Percentiles rank a stretch among this genome's conserved stretches.
Evolutionary conservation across 2,888 invertebrate genomes (phyloP).

Genomic region (Agonum fuliginosum): DNA sequence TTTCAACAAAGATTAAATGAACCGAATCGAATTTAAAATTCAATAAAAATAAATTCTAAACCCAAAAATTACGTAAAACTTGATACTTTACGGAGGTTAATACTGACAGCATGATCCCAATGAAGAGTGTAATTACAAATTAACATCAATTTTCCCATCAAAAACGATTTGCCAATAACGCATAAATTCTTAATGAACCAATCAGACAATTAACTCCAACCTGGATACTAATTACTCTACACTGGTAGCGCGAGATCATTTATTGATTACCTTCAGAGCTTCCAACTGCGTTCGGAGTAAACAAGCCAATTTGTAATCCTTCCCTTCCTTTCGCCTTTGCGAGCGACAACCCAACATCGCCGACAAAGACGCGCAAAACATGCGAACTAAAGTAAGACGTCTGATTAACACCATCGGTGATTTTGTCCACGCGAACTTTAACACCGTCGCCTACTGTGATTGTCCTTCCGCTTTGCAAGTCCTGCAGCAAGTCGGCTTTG

Average conservation of each 20-base stretch:
- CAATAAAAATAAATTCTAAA: too few relatives aligned
- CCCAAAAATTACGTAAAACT: too few relatives aligned
- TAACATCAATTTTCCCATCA: background rate
- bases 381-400: constrained; percentile 74
- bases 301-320: constrained; percentile 72
- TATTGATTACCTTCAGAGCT: constrained; percentile 51
- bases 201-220: background rate
- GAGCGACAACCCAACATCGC: constrained; percentile 75
- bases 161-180: background rate
- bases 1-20: too few relatives aligned
- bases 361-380: constrained; percentile 76
- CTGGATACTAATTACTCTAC: background rate
- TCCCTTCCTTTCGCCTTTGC: constrained; percentile 73
- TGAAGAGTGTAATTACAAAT: background rate
- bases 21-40: too few relatives aligned
- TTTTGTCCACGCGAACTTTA: constrained; percentile 66
- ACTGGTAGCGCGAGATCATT: background rate
- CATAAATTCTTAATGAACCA: constrained; percentile 20
- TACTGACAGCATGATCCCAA: too few relatives aligned
- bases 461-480: constrained; percentile 26
- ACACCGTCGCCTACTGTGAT: constrained; percentile 65
- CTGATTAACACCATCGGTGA: constrained; percentile 62
- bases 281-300: constrained; percentile 67
- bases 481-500: constrained; percentile 30
- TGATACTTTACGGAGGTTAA: too few relatives aligned